phyloP scores from a whole-genome alignment of 1,140 invertebrate genomes.

The Lepidostoma basale region DNA sequence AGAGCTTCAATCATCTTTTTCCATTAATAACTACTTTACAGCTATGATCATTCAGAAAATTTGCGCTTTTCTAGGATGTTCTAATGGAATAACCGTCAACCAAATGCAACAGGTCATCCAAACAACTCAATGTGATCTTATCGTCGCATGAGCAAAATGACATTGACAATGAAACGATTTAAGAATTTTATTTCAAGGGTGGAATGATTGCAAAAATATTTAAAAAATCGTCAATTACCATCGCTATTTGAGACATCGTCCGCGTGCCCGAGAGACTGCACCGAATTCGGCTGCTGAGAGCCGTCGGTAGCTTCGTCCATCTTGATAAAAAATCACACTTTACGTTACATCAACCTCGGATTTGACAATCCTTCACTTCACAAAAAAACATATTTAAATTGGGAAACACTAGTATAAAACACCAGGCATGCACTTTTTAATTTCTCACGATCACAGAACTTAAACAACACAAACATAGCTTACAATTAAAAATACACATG shows the following conservation, averaged over 20 bases:
- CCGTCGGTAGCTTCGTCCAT: conserved; percentile 34
- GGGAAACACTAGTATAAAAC: conserved; percentile 28
- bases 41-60: too few species aligned
- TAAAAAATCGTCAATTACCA: conserved; percentile 17
- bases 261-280: not conserved
- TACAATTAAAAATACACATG: conserved; percentile 5
- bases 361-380: conserved; percentile 32
- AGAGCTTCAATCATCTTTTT: too few species aligned
- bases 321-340: conserved; percentile 24
- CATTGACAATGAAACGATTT: conserved; percentile 22
- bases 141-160: conserved; percentile 14
- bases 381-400: conserved; percentile 26
- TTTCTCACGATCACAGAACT: conserved; percentile 21
- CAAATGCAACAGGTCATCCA: conserved; percentile 5
- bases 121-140: conserved; percentile 11
- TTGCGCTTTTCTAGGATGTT: too few species aligned
- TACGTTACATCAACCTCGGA: conserved; percentile 28
- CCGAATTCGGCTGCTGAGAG: conserved; percentile 26
- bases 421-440: conserved; percentile 18
- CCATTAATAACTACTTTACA: too few species aligned
- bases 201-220: not conserved
- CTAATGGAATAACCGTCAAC: not conserved
- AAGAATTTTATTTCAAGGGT: not conserved
- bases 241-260: conserved; percentile 27
- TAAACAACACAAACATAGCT: conserved; percentile 26